Evolutionary conservation across 2,797 vertebrate genomes (phyloP).

Genomic region (Pseudocheirus occidentalis): DNA sequence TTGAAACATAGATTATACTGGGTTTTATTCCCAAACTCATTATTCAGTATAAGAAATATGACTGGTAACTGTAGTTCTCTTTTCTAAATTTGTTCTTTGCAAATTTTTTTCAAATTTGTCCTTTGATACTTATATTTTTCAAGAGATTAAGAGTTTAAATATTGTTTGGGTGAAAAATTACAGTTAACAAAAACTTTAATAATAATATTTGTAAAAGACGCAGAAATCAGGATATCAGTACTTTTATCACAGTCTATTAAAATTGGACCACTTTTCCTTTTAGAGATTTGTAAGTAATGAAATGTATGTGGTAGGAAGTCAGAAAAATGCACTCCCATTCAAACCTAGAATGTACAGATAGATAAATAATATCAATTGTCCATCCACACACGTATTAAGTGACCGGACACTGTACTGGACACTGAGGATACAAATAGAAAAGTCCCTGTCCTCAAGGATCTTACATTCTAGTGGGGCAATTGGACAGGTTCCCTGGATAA

Average conservation of each 20-base stretch:
- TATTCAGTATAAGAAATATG: slow-evolving; percentile 36
- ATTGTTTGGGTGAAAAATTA: not conserved
- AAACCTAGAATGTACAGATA: not conserved
- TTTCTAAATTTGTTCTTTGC: slow-evolving; percentile 21
- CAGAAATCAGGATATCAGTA: not conserved
- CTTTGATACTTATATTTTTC: slow-evolving; percentile 4
- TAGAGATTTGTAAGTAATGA: not conserved
- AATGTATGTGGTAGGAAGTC: not conserved
- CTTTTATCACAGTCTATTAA: not conserved
- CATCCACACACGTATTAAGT: not conserved
- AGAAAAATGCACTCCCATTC: not conserved
- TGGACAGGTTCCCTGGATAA: not conserved
- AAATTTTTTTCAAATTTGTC: slow-evolving; percentile 25
- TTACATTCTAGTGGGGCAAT: not conserved
- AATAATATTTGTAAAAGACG: not conserved
- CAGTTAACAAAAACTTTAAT: slow-evolving; percentile 6
- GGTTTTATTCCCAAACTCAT: slow-evolving; percentile 43
- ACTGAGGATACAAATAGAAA: not conserved
- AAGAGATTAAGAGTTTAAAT: not conserved
- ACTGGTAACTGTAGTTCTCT: slow-evolving; percentile 24
- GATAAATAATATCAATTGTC: not conserved
- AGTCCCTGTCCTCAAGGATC: not conserved
- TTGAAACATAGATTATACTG: slow-evolving; percentile 28
- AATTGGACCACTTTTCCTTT: not conserved
- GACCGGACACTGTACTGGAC: not conserved